These are phyloP conservation scores for Dasypogon diadema DNA, from an alignment of 2,888 invertebrate genomes.

Conservation along the genomic window DNA sequence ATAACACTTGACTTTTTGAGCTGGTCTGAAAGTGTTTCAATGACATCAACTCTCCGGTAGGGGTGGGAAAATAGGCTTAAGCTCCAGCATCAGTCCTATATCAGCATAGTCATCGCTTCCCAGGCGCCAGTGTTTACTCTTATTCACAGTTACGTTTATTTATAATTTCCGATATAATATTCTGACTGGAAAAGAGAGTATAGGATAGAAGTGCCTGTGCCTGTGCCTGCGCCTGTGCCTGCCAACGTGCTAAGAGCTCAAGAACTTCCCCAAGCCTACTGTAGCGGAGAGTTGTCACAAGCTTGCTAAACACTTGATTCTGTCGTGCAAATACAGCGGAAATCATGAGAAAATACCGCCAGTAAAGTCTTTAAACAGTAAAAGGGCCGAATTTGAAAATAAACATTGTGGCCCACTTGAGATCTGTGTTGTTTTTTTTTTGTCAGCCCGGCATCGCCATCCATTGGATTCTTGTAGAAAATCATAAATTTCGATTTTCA, in stretches of 20 bases:
- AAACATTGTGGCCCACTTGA: slow-evolving; percentile 55
- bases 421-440: slow-evolving; percentile 28
- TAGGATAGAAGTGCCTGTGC: not conserved
- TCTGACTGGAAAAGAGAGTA: not conserved
- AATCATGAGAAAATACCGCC: slow-evolving; percentile 41
- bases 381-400: slow-evolving; percentile 55
- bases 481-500: slow-evolving; percentile 48
- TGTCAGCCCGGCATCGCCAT: not conserved
- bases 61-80: slow-evolving; percentile 27
- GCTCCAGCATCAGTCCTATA: too few relatives aligned
- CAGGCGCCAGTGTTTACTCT: slow-evolving; percentile 25
- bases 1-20: slow-evolving; percentile 40
- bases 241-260: not conserved
- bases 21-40: slow-evolving; percentile 1
- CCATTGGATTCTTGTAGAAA: slow-evolving; percentile 23
- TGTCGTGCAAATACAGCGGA: slow-evolving; percentile 43
- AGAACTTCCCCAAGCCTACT: not conserved
- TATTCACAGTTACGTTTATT: slow-evolving; percentile 1
- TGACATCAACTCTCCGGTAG: not conserved
- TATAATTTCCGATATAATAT: slow-evolving; percentile 16
- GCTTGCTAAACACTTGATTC: slow-evolving; percentile 43
- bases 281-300: slow-evolving; percentile 34
- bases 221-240: not conserved
- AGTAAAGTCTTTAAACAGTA: slow-evolving; percentile 52
- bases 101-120: not conserved